Evolutionary conservation across 2,888 invertebrate genomes (phyloP).

Genomic region (Drosophila mulleri): DNA sequence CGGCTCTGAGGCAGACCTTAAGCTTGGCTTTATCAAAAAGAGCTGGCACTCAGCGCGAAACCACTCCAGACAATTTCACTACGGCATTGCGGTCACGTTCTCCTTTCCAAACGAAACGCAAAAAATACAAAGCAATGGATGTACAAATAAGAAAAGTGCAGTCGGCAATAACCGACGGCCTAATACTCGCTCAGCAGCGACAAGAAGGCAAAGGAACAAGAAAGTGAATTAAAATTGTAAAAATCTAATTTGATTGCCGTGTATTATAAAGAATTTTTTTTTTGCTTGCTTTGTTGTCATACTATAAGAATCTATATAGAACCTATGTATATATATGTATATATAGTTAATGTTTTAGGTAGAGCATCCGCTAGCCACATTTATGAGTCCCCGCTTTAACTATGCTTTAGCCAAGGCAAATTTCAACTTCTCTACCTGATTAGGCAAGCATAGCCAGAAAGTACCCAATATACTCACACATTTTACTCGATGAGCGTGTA

Average conservation of each 20-base stretch:
- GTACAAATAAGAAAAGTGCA: constrained; percentile 1
- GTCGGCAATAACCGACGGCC: not conserved
- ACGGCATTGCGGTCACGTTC: constrained; percentile 78
- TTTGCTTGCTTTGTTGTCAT: too few species aligned
- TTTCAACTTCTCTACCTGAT: not conserved
- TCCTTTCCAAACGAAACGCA: constrained; percentile 52
- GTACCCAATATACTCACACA: not conserved
- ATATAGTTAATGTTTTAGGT: not conserved
- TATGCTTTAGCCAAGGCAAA: not conserved
- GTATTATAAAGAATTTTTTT: not conserved
- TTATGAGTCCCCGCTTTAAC: not conserved
- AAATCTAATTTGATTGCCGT: too few species aligned
- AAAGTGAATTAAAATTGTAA: not conserved
- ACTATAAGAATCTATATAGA: not conserved
- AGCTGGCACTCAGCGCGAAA: constrained; percentile 41
- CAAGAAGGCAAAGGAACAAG: not conserved
- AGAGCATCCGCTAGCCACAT: too few species aligned
- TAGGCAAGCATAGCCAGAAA: not conserved
- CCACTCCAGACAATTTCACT: constrained; percentile 60
- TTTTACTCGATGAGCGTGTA: not conserved
- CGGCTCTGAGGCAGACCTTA: constrained; percentile 6
- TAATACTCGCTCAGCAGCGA: not conserved
- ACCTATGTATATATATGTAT: too few species aligned
- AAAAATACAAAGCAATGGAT: constrained; percentile 17
- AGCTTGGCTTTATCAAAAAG: constrained; percentile 49